These are phyloP conservation scores for Aporophyla nigra DNA, from an alignment of 2,888 invertebrate genomes.

Conservation along the genomic window DNA sequence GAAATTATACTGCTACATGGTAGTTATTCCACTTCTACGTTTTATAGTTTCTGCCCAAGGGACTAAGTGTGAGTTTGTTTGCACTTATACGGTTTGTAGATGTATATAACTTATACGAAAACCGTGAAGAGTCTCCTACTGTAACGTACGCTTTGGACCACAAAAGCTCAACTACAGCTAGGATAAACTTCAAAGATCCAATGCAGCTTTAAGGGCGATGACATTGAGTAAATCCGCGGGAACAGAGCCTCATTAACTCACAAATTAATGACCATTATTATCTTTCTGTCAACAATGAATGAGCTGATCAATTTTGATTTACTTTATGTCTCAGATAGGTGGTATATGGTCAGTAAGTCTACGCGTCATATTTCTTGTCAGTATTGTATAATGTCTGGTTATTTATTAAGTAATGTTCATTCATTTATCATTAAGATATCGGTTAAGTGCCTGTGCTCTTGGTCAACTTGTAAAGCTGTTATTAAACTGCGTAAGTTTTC, in stretches of 20 bases:
- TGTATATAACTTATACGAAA: too few species aligned
- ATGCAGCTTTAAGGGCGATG: not conserved
- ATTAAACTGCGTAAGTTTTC: conserved; percentile 19
- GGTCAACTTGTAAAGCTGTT: conserved; percentile 35
- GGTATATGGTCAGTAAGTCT: conserved; percentile 23
- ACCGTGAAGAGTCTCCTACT: too few species aligned
- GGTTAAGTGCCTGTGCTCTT: conserved; percentile 43
- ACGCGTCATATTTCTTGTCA: conserved; percentile 56
- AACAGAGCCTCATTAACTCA: conserved; percentile 13
- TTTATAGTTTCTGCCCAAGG: not conserved
- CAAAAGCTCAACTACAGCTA: too few species aligned
- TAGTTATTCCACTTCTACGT: not conserved
- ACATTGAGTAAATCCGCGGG: conserved; percentile 4
- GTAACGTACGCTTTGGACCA: too few species aligned
- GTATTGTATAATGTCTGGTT: conserved; percentile 56
- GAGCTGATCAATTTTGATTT: conserved; percentile 35
- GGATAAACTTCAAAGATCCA: not conserved
- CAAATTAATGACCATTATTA: conserved; percentile 28
- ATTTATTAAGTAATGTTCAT: conserved; percentile 59
- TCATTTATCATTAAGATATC: conserved; percentile 61
- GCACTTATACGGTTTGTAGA: not conserved
- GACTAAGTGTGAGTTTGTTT: not conserved
- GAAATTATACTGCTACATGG: not conserved
- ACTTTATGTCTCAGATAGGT: conserved; percentile 24
- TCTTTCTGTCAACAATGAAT: conserved; percentile 46